phyloP scores from a whole-genome alignment of 1,140 invertebrate genomes.

The Tribolium castaneum region DNA sequence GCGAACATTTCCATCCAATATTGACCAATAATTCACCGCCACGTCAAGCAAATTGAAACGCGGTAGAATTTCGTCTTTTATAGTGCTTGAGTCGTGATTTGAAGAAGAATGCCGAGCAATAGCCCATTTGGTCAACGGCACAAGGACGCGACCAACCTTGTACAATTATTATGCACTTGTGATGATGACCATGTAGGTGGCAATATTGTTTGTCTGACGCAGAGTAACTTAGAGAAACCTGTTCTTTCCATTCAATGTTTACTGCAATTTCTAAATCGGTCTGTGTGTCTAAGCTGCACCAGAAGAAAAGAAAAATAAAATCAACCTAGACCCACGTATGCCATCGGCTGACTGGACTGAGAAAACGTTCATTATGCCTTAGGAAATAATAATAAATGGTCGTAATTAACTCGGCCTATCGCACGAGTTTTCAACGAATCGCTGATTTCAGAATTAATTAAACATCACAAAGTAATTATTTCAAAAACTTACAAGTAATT shows the following conservation, averaged over 20 bases:
- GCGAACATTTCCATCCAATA: conserved; percentile 7
- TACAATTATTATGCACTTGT: conserved; percentile 43
- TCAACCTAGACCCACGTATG: conserved; percentile 6
- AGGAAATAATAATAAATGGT: conserved; percentile 13
- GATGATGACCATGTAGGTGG: conserved; percentile 35
- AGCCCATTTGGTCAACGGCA: conserved; percentile 37
- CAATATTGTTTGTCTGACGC: conserved; percentile 41
- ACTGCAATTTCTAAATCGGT: conserved; percentile 28
- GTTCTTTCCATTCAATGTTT: conserved; percentile 15
- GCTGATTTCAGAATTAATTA: conserved; percentile 31
- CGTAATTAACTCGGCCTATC: conserved; percentile 18
- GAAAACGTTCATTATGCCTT: conserved; percentile 21
- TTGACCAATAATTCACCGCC: conserved; percentile 9
- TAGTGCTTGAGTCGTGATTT: background rate
- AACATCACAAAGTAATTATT: conserved; percentile 31
- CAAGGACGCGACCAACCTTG: conserved; percentile 41
- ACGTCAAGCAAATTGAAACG: background rate
- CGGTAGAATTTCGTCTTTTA: background rate
- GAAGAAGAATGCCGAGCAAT: background rate
- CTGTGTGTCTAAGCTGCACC: conserved; percentile 5
- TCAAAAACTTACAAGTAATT: conserved; percentile 30
- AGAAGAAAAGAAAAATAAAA: background rate
- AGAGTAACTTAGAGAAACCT: conserved; percentile 18
- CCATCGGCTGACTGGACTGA: background rate
- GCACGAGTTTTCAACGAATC: conserved; percentile 27